Conservation (phyloP, 2,113 vertebrate genomes). For the Notiomystis cincta region DNA sequence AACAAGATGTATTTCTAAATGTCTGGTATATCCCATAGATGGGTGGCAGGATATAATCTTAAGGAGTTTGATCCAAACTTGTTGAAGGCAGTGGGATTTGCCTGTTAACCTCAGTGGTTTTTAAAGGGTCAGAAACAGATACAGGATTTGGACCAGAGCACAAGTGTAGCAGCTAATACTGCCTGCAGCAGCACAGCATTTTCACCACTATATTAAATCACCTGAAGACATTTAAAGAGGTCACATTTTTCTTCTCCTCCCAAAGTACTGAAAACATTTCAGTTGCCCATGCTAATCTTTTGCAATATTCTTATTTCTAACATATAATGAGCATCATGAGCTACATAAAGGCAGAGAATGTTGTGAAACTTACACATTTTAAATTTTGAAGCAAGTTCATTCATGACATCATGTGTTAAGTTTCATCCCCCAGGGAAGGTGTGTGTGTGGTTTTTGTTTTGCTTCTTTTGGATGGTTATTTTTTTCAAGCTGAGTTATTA, state of each 20-base stretch:
- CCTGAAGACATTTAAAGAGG: neutral
- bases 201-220: neutral
- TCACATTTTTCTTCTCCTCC: neutral
- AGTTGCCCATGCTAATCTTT: neutral
- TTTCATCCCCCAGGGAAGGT: neutral
- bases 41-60: neutral
- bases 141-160: neutral
- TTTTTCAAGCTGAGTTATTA: constrained; percentile 23
- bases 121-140: neutral
- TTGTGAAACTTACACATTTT: neutral
- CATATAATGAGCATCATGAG: neutral
- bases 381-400: neutral
- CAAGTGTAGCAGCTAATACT: neutral
- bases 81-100: neutral
- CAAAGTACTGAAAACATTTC: neutral
- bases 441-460: neutral
- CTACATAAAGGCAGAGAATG: neutral
- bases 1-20: neutral
- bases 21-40: neutral
- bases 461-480: neutral
- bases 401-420: neutral
- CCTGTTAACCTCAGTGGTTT: neutral
- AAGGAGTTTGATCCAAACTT: neutral
- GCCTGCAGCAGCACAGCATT: neutral
- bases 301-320: neutral